phyloP scores from a whole-genome alignment of 2,888 invertebrate genomes.

The Tipula helvola region DNA sequence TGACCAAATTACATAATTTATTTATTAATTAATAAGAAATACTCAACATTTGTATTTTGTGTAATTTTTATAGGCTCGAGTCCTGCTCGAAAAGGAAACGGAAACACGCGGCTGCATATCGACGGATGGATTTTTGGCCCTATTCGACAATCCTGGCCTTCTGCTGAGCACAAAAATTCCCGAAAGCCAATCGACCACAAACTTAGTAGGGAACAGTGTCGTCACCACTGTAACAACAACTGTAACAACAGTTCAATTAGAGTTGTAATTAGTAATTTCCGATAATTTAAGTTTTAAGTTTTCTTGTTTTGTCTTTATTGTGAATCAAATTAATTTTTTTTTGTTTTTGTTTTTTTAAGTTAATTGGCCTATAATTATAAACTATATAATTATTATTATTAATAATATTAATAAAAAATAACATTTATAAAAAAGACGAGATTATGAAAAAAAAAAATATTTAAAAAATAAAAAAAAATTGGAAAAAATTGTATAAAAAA shows the following conservation, averaged over 20 bases:
- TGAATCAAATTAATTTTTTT: not conserved
- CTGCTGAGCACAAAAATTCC: not conserved
- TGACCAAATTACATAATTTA: not conserved
- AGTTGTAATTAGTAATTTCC: not conserved
- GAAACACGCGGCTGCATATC: slow-evolving; percentile 31
- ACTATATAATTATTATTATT: not conserved
- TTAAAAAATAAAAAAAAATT: no score
- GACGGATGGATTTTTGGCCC: slow-evolving; percentile 31
- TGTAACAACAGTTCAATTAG: not conserved
- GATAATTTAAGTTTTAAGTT: not conserved
- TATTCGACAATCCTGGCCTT: slow-evolving; percentile 25
- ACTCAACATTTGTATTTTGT: not conserved
- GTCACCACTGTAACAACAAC: not conserved
- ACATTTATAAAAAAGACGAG: not conserved
- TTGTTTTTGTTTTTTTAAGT: not conserved
- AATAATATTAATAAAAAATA: not conserved
- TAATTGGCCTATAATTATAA: not conserved
- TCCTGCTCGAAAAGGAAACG: slow-evolving; percentile 33
- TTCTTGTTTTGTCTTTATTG: not conserved
- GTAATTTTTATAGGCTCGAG: slow-evolving; percentile 32
- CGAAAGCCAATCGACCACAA: not conserved
- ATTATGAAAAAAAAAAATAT: not conserved
- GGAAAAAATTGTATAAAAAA: not conserved
- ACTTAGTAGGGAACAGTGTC: not conserved
- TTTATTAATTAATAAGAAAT: not conserved